phyloP scores from a whole-genome alignment of 2,888 invertebrate genomes.

The Panzeria rudis region DNA sequence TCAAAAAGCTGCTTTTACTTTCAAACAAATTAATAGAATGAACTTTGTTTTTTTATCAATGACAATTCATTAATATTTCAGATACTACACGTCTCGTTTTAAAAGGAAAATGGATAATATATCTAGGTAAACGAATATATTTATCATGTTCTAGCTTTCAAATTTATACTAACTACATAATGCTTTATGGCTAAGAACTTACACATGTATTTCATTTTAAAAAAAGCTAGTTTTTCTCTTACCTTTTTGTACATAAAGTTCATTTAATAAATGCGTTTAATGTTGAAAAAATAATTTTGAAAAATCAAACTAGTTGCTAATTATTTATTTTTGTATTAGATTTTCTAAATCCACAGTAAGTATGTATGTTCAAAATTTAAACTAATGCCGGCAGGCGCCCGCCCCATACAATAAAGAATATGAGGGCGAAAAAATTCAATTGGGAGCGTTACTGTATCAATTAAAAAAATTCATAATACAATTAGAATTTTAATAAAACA shows the following conservation, averaged over 20 bases:
- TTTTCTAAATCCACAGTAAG: background rate
- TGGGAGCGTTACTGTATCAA: background rate
- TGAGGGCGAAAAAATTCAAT: background rate
- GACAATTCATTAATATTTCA: conserved; percentile 63
- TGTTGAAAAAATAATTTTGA: background rate
- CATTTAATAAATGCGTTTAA: background rate
- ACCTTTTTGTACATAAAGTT: conserved; percentile 8
- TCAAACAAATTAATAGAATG: background rate
- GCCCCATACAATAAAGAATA: background rate
- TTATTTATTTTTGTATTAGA: background rate
- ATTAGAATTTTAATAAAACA: no score
- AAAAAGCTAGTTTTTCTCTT: conserved; percentile 26
- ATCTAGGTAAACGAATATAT: conserved; percentile 52
- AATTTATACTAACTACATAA: conserved; percentile 21
- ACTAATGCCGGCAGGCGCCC: background rate
- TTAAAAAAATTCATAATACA: background rate
- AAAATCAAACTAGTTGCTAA: background rate
- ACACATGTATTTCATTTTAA: background rate
- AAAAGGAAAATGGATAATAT: conserved; percentile 55
- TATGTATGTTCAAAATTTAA: background rate
- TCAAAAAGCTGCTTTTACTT: conserved; percentile 19
- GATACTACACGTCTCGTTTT: conserved; percentile 28
- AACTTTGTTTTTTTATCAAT: conserved; percentile 33
- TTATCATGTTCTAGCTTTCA: conserved; percentile 30
- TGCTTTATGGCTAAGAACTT: conserved; percentile 39